phyloP scores from a whole-genome alignment of 2,113 vertebrate species.

The Paramormyrops kingsleyae region DNA sequence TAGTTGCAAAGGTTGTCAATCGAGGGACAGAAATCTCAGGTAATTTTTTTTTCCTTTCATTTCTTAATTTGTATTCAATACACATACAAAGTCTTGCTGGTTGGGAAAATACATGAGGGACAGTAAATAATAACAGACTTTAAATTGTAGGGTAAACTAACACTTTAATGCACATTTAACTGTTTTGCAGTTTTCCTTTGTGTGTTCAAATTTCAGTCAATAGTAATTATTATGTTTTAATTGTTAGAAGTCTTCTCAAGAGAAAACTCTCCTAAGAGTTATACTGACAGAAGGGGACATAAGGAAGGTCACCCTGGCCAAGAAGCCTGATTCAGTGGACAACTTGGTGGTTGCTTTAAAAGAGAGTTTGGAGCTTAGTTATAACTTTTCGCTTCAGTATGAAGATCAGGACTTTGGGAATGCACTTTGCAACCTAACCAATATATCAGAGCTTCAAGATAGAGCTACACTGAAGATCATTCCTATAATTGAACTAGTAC shows the following conservation, averaged over 20 bases:
- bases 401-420: background rate
- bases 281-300: constrained; percentile 29
- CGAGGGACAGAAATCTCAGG: too few relatives aligned
- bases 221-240: background rate
- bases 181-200: background rate
- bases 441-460: background rate
- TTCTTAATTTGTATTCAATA: background rate
- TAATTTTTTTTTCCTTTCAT: too few relatives aligned
- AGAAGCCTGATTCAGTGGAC: background rate
- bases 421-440: background rate
- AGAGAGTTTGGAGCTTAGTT: background rate
- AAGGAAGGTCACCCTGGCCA: constrained; percentile 20
- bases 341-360: background rate
- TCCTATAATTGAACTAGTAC: background rate
- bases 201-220: background rate
- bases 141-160: background rate
- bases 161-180: background rate
- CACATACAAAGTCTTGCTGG: background rate
- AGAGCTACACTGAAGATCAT: background rate
- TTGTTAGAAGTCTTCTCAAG: constrained; percentile 20
- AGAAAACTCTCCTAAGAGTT: constrained; percentile 30
- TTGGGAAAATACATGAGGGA: background rate
- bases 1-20: too few relatives aligned
- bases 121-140: background rate
- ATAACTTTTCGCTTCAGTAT: background rate